Percentiles rank a stretch among this genome's conserved stretches.
Conservation (phyloP, 2,797 vertebrate species). For the Liasis olivaceus region DNA sequence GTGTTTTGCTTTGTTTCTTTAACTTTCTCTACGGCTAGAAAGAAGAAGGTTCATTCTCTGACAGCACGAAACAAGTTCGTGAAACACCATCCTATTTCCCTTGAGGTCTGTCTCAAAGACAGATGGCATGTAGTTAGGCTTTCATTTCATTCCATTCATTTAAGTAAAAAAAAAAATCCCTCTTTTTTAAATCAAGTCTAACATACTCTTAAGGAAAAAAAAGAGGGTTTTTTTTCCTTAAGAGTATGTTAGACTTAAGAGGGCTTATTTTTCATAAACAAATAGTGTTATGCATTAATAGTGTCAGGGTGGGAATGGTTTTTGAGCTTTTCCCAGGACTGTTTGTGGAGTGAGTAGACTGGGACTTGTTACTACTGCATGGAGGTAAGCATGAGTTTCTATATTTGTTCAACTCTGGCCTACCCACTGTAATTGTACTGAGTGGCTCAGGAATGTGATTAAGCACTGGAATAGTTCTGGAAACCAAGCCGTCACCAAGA, state of each 20-base stretch:
- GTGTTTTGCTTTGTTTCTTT: background rate
- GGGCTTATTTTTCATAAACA: background rate
- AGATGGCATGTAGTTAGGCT: constrained; percentile 4
- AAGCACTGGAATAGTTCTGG: background rate
- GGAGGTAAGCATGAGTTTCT: background rate
- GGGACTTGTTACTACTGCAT: background rate
- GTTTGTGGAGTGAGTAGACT: background rate
- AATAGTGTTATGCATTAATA: constrained; percentile 2
- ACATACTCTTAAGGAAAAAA: no score
- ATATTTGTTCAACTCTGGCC: background rate
- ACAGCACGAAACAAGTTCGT: background rate
- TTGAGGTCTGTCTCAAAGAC: background rate
- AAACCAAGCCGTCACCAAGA: background rate
- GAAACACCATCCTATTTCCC: background rate
- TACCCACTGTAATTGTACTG: background rate
- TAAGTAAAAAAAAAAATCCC: background rate
- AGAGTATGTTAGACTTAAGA: background rate
- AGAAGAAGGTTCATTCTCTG: background rate
- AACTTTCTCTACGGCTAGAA: background rate
- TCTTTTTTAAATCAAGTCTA: background rate
- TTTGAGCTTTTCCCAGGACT: background rate
- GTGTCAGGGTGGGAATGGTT: background rate
- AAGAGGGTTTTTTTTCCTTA: no score
- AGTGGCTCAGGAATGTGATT: background rate
- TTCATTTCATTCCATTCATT: constrained; percentile 13